phyloP scores from a whole-genome alignment of 2,113 vertebrate genomes.

The Galbula dea region DNA sequence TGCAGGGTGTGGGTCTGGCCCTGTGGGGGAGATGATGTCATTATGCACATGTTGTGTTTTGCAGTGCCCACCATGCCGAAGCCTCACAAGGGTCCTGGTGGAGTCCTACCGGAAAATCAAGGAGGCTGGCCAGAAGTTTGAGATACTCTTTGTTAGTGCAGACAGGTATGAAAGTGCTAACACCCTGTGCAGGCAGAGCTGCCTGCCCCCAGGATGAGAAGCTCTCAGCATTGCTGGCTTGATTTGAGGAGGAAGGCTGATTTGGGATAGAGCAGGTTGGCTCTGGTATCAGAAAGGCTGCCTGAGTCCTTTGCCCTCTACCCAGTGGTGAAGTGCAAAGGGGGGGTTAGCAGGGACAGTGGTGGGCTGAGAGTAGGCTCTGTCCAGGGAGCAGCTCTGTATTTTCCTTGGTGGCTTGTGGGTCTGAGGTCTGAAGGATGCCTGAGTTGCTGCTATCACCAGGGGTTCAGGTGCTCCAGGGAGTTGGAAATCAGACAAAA shows the following conservation, averaged over 20 bases:
- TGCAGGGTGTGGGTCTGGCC: neutral
- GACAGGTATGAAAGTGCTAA: slow-evolving; percentile 81
- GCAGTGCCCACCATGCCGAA: slow-evolving; percentile 94
- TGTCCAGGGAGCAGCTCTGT: neutral
- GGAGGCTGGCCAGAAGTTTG: slow-evolving; percentile 93
- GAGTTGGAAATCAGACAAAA: neutral
- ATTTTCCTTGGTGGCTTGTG: neutral
- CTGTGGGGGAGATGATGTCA: neutral
- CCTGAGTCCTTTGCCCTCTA: neutral
- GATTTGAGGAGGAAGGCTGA: neutral
- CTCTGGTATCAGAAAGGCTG: neutral
- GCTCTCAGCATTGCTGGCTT: neutral
- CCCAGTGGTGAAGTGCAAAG: neutral
- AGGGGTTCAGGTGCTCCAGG: neutral
- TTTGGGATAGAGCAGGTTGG: neutral
- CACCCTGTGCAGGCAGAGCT: neutral
- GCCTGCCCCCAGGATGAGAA: neutral
- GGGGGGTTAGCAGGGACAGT: neutral
- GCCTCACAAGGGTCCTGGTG: slow-evolving; percentile 91
- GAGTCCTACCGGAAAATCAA: slow-evolving; percentile 93
- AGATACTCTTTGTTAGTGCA: slow-evolving; percentile 96
- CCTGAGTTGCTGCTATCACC: neutral
- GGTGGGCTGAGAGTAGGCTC: neutral
- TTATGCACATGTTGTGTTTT: neutral
- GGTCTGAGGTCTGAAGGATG: neutral